Conservation (phyloP, 2,113 vertebrate genomes). For the Colossoma macropomum region DNA sequence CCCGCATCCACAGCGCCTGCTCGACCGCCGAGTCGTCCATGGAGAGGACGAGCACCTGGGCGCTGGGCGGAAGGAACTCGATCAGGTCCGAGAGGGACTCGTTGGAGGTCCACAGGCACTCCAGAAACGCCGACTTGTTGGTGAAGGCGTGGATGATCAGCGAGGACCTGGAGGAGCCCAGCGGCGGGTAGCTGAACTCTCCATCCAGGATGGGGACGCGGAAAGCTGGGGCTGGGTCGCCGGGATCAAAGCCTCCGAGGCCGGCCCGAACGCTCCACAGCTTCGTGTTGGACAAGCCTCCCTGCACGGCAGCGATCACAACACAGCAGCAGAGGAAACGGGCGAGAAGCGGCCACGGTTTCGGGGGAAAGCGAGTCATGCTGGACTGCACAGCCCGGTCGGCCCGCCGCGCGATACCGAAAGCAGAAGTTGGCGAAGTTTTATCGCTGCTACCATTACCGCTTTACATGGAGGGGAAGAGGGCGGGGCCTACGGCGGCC, state of each 20-base stretch:
- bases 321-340: not conserved
- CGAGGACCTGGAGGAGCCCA: constrained; percentile 20
- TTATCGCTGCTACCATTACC: not conserved
- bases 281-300: not conserved
- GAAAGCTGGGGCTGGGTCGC: constrained; percentile 69
- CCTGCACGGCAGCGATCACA: not conserved
- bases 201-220: constrained; percentile 74
- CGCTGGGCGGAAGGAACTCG: constrained; percentile 63
- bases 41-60: constrained; percentile 75
- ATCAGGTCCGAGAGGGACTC: constrained; percentile 71
- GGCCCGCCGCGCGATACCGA: not conserved
- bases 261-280: not conserved
- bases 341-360: not conserved
- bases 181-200: constrained; percentile 66
- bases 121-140: constrained; percentile 79
- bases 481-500: constrained; percentile 61
- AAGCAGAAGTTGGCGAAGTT: not conserved
- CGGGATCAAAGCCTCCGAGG: constrained; percentile 65
- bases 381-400: not conserved
- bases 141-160: constrained; percentile 80
- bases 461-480: not conserved
- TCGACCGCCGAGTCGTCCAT: constrained; percentile 72
- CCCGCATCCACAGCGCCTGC: constrained; percentile 79
- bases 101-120: constrained; percentile 76
- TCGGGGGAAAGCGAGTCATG: not conserved